phyloP scores from a whole-genome alignment of 2,113 vertebrate genomes.

The Pagrus major region DNA sequence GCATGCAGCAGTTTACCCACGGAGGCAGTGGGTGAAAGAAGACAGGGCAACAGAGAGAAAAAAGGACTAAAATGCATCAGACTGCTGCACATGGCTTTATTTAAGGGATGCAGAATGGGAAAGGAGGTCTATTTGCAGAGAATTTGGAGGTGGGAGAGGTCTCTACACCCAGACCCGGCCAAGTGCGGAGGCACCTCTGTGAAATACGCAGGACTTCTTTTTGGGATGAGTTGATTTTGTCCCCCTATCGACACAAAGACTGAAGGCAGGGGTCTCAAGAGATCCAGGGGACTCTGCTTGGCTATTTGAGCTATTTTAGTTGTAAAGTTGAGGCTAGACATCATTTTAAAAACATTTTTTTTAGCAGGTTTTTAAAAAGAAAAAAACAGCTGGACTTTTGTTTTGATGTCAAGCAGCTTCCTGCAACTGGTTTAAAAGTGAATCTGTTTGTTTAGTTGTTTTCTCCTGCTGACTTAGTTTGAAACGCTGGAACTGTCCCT shows the following conservation, averaged over 20 bases:
- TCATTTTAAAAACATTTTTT: constrained; percentile 21
- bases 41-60: constrained; percentile 1
- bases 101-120: constrained; percentile 67
- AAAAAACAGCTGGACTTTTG: constrained; percentile 49
- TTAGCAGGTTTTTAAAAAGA: constrained; percentile 28
- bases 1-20: not conserved
- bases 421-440: constrained; percentile 27
- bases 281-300: constrained; percentile 39
- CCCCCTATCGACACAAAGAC: constrained; percentile 42
- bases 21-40: constrained; percentile 31
- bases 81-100: constrained; percentile 49
- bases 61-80: constrained; percentile 37
- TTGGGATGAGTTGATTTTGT: constrained; percentile 79
- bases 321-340: constrained; percentile 34
- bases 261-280: constrained; percentile 43
- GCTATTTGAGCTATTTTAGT: constrained; percentile 36
- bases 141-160: constrained; percentile 72
- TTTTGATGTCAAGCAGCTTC: constrained; percentile 44
- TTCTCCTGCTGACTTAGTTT: constrained; percentile 46
- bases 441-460: constrained; percentile 51
- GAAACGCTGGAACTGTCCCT: constrained; percentile 56
- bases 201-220: constrained; percentile 53
- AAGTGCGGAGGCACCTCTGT: constrained; percentile 47
- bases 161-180: constrained; percentile 52
- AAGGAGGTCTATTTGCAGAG: constrained; percentile 63